Conservation (phyloP, 1,140 invertebrate genomes). For the Trichomalopsis sarcophagae region DNA sequence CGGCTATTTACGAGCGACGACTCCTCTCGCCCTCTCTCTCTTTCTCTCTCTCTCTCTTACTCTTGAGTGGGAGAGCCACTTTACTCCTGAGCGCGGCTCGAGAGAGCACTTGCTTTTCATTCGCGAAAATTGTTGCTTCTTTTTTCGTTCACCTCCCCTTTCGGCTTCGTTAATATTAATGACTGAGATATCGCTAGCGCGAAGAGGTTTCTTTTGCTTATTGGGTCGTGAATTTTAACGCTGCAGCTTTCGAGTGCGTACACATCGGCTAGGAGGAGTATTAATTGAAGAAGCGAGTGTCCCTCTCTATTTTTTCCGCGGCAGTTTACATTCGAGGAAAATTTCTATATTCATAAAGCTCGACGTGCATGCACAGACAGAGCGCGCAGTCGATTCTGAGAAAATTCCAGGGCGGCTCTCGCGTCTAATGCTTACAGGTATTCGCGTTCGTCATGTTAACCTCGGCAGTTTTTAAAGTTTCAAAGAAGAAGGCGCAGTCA, state of each 20-base stretch:
- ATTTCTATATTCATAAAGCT: background rate
- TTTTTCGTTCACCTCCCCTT: background rate
- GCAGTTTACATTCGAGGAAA: no score
- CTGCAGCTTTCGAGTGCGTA: background rate
- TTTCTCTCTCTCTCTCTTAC: no score
- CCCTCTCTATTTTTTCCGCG: no score
- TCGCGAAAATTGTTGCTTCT: background rate
- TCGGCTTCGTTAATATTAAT: background rate
- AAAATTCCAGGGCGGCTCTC: background rate
- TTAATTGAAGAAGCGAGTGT: background rate
- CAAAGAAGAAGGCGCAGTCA: constrained; percentile 37
- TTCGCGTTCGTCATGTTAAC: constrained; percentile 50
- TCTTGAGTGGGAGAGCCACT: background rate
- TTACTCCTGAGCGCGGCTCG: background rate
- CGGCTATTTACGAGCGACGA: constrained; percentile 59
- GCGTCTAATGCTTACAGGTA: constrained; percentile 38
- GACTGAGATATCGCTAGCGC: background rate
- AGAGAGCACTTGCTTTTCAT: background rate
- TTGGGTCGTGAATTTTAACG: background rate
- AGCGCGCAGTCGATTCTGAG: background rate
- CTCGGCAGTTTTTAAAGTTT: constrained; percentile 53
- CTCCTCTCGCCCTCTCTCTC: background rate
- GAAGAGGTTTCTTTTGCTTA: background rate
- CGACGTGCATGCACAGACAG: no score
- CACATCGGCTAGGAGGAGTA: background rate